Percentiles rank a stretch among this genome's conserved stretches.
phyloP scores from a whole-genome alignment of 2,113 vertebrate species.

The Phalacrocorax brasilianus region DNA sequence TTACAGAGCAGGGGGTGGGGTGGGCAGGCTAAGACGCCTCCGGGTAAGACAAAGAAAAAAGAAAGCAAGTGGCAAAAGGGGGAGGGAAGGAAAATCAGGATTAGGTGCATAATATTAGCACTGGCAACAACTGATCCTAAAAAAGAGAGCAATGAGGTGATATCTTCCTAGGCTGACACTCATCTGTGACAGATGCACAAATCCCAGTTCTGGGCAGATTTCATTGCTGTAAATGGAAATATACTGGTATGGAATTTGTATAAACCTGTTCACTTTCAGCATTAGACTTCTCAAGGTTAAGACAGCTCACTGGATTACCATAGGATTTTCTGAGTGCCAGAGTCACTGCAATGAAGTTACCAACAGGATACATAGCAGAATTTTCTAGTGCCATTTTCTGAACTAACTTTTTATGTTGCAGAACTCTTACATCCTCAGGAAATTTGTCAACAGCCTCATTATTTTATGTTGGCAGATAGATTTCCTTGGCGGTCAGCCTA shows the following conservation, averaged over 20 bases:
- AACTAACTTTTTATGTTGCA: neutral
- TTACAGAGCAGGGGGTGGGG: conserved; percentile 69
- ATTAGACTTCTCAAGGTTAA: neutral
- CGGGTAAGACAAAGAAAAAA: conserved; percentile 30
- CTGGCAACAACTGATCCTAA: conserved; percentile 15
- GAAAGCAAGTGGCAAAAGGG: conserved; percentile 9
- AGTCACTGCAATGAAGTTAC: neutral
- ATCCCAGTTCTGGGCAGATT: conserved; percentile 15
- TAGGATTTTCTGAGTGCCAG: neutral
- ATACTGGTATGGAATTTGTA: neutral
- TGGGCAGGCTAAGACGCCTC: conserved; percentile 39
- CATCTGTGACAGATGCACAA: neutral
- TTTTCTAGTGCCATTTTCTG: neutral
- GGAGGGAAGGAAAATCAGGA: conserved; percentile 3
- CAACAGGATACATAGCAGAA: neutral
- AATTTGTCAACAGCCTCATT: neutral
- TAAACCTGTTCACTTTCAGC: neutral
- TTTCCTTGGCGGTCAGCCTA: neutral
- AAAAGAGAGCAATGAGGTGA: neutral
- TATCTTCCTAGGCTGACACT: neutral
- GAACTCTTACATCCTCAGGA: neutral
- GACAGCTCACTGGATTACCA: neutral
- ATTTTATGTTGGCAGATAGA: neutral
- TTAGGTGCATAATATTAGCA: conserved; percentile 9
- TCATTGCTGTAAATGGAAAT: conserved; percentile 25